These are phyloP conservation scores for Epinephelus malabaricus DNA, from an alignment of 2,797 vertebrate genomes.

Conservation along the genomic window DNA sequence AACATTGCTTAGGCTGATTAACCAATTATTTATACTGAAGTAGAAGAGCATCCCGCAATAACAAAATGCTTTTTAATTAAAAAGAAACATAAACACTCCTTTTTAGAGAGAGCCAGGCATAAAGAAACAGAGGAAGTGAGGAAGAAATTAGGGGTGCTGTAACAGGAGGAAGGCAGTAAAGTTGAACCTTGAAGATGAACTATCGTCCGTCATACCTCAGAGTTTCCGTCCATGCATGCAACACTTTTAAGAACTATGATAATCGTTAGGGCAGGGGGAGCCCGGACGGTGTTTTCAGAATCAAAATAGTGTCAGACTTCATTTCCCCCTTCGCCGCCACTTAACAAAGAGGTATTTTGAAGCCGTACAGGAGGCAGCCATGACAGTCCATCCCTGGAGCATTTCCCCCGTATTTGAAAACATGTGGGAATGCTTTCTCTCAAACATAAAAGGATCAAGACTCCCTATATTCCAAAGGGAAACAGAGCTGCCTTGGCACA, in stretches of 20 bases:
- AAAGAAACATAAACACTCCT: slow-evolving; percentile 66
- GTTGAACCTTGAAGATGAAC: slow-evolving; percentile 39
- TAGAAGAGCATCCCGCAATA: slow-evolving; percentile 58
- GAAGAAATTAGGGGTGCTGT: slow-evolving; percentile 36
- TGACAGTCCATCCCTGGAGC: slow-evolving; percentile 87
- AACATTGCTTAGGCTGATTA: slow-evolving; percentile 70
- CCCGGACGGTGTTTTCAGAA: slow-evolving; percentile 89
- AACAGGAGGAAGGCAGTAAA: slow-evolving; percentile 41
- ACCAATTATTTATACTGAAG: slow-evolving; percentile 70
- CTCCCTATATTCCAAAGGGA: slow-evolving; percentile 81
- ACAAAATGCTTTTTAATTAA: slow-evolving; percentile 73
- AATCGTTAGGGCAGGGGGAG: slow-evolving; percentile 77
- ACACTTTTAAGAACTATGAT: slow-evolving; percentile 74
- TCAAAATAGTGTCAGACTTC: slow-evolving; percentile 91
- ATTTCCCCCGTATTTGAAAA: slow-evolving; percentile 89
- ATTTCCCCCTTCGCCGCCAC: slow-evolving; percentile 88
- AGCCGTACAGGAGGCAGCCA: slow-evolving; percentile 80
- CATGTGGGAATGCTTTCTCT: slow-evolving; percentile 93
- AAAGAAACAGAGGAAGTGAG: slow-evolving; percentile 19
- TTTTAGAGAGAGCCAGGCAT: slow-evolving; percentile 42
- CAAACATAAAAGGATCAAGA: slow-evolving; percentile 88
- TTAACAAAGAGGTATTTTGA: slow-evolving; percentile 90
- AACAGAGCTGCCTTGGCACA: slow-evolving; percentile 83
- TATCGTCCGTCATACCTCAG: slow-evolving; percentile 33
- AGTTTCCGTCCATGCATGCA: slow-evolving; percentile 57